Conservation (phyloP, 2,797 vertebrate species). For the Micropoecilia bifurca region DNA sequence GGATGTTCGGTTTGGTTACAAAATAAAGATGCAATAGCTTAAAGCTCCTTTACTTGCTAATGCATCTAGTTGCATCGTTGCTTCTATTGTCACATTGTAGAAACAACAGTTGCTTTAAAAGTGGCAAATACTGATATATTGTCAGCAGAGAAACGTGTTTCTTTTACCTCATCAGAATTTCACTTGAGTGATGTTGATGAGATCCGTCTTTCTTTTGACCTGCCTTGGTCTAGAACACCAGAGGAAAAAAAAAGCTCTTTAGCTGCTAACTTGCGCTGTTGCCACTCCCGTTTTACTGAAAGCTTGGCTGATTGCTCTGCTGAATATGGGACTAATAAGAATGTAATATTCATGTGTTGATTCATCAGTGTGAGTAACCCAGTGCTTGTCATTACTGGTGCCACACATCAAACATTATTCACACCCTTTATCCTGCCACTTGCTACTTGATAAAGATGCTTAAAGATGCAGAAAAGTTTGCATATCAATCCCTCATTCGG, state of each 20-base stretch:
- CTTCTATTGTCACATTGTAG: too few relatives aligned
- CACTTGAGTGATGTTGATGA: not conserved
- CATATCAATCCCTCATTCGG: not conserved
- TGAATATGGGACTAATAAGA: constrained; percentile 8
- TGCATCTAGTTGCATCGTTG: not conserved
- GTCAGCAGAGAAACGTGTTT: not conserved
- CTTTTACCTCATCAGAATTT: not conserved
- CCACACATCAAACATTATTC: constrained; percentile 3
- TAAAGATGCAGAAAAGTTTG: not conserved
- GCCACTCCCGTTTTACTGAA: not conserved
- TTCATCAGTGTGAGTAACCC: constrained; percentile 2
- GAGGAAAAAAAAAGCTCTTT: not conserved
- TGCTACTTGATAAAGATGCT: not conserved
- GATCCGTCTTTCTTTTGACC: not conserved
- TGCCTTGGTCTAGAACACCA: not conserved
- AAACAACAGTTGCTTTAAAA: not conserved
- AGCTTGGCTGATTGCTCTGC: constrained; percentile 1
- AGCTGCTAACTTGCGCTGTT: not conserved
- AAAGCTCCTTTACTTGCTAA: not conserved
- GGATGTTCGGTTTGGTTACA: not conserved
- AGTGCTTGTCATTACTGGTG: not conserved
- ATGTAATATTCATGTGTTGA: constrained; percentile 10
- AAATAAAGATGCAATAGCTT: not conserved
- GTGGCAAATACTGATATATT: too few relatives aligned
- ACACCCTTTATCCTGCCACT: not conserved